Conservation (phyloP, 2,113 vertebrate species). For the Alligator sinensis region DNA sequence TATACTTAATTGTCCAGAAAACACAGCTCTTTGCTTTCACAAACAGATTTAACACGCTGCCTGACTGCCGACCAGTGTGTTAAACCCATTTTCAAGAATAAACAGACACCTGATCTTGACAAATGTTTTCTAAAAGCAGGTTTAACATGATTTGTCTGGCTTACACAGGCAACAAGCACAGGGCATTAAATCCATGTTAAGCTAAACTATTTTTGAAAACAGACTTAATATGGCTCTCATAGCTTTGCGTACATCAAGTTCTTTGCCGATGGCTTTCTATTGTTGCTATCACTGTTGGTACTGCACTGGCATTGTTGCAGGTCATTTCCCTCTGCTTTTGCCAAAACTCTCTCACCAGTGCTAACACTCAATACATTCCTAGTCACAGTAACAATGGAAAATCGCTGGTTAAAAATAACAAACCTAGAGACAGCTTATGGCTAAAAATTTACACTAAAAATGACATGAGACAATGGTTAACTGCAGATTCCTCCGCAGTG, state of each 20-base stretch:
- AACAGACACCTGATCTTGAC: fast-evolving
- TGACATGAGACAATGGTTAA: background rate
- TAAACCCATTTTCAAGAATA: background rate
- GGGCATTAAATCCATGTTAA: constrained; percentile 32
- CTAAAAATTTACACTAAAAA: background rate
- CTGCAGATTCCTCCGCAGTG: background rate
- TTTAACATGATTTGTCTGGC: background rate
- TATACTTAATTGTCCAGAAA: background rate
- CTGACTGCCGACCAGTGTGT: background rate
- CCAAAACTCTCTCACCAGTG: background rate
- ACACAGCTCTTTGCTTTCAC: background rate
- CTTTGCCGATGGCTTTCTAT: background rate
- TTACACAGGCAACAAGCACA: background rate
- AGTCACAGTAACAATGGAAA: background rate
- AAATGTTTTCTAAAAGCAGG: background rate
- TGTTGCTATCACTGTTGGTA: background rate
- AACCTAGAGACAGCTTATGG: background rate
- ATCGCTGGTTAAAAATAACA: background rate
- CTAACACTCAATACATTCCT: background rate
- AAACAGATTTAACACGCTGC: background rate
- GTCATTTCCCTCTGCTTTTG: background rate
- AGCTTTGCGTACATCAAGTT: background rate
- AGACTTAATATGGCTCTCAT: background rate
- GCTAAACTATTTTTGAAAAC: constrained; percentile 27
- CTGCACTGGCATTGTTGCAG: background rate